Evolutionary conservation across 1,140 invertebrate genomes (phyloP), one percentile per base, ranked within the genome.

Genomic region (Campodea augens): DNA sequence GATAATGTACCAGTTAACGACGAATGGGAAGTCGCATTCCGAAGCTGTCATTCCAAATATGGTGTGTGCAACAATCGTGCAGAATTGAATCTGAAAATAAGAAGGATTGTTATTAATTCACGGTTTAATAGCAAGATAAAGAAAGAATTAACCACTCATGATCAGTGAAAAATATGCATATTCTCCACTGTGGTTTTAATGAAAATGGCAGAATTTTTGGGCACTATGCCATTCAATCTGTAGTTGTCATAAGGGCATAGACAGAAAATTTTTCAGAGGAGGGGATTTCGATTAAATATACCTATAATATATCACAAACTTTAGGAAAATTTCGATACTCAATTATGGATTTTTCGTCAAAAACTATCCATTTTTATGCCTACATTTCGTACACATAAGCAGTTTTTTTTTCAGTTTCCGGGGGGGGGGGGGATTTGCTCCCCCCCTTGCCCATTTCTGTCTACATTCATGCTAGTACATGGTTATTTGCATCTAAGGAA

Each of bases 191-290:
- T 39, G 25, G n/a, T 13, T 25, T 41, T 5, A 13, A 43, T 23
- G 5, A 27, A 45, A 20, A n/a, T 38, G 32, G 29, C 21, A 38
- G 32, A 39, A 3, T 25, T 40, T 52, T 46, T 60, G 59, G 67
- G 65, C 52, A 68, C 66, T 47, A 60, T 55, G 43, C 68, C 65
- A 23, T 63, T 65, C 22, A 58, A 58, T 49, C 54, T 55, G 25
- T 57, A 52, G 36, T 67, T 19, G 46, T 15, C 40, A 15, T 15
- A 41, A 40, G 13, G 10, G 23, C n/a, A n/a, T n/a, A n/a, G n/a
- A n/a, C n/a, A n/a, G n/a, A n/a, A n/a, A n/a, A n/a, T n/a, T n/a
- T n/a, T 27, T 19, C 19, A 41, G 37, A 13, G 40, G 3, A 7
- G 15, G 5, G 24, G 10, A n/a, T n/a, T n/a, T n/a, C n/a, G n/a